Base-by-base conservation (phyloP, 2,113 vertebrate genomes). In the Poeciliopsis occidentalis region DNA sequence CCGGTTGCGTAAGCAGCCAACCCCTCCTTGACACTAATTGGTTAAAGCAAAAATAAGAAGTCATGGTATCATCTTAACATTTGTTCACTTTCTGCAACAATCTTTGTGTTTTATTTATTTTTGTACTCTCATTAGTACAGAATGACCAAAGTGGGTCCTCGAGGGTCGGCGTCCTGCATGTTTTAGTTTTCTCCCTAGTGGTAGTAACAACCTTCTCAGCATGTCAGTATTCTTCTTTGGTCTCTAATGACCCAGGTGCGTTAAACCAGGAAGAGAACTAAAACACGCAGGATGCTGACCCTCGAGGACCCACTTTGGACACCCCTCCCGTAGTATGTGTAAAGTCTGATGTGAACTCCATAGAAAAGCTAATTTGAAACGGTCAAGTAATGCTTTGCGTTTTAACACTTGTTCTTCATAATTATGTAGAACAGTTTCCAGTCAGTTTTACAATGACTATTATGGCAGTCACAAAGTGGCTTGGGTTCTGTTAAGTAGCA, bases 1-100 rank as follows among this genome's bases (percentile, higher is more conserved):
- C 82, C 71, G 27, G 85, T 94, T 90, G 88, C 66, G 54, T 90
- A 92, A 90, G 85, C 71, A 81, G 73, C 77, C 27, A 24, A 57
- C 70, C 79, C 74, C 32, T 62, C 57, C 77, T 32, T 80, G 79
- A 41, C 57, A 69, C 26, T 69, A 77, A 72, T 85, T 80, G 77
- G 60, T 24, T 62, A 26, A 13, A 34, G 47, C 27, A 76, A 15
- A 37, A 67, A 73, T 67, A 32, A 1, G 37, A 75, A 75, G 57
- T 76, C 30, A 19, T 27, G 12, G 67, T 39, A 60, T 27, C 39
- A 57, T 57, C 5, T 57, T 8, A n/a, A 57, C 17, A 57, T 54
- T 17, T 41, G 39, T 41, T 41, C 39, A 15, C 39, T 41, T 15
- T 41, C 12, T 41, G 12, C 12, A 41, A 41, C 39, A 41, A 15